Percentiles rank a stretch among this genome's conserved stretches.
Evolutionary conservation across 2,888 invertebrate genomes (phyloP).

Genomic region (Penaeus monodon): DNA sequence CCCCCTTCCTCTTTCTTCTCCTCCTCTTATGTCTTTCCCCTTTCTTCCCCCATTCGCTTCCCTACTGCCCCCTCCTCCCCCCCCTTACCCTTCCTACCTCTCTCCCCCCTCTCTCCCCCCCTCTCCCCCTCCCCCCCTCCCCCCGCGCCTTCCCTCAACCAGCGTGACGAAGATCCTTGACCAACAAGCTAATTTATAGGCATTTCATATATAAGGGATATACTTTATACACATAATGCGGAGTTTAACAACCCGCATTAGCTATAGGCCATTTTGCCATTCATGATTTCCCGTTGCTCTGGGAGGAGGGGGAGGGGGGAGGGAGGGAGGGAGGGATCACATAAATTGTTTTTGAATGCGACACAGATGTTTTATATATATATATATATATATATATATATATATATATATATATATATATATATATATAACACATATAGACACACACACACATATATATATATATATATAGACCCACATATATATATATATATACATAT

Average conservation of each 20-base stretch:
- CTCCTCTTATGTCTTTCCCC: no score
- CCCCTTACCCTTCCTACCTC: no score
- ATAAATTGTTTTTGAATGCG: no score
- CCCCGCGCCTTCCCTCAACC: no score
- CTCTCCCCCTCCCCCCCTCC: no score
- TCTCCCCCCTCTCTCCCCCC: no score
- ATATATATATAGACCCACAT: neutral
- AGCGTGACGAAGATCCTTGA: neutral
- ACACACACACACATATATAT: constrained; percentile 20
- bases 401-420: constrained; percentile 24
- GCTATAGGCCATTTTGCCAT: constrained; percentile 3
- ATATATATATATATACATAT: neutral
- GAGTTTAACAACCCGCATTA: constrained; percentile 17
- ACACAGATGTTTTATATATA: neutral
- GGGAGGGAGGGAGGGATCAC: no score
- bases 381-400: constrained; percentile 11
- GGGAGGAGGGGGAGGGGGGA: no score
- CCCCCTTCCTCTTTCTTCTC: no score
- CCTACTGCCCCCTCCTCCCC: no score
- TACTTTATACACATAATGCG: constrained; percentile 9
- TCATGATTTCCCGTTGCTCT: no score
- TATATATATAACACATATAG: constrained; percentile 26
- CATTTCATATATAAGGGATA: constrained; percentile 15
- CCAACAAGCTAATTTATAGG: constrained; percentile 9
- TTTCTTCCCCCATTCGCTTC: no score